A percentile compares a stretch with the other conserved stretches of the same genome.
Conservation (phyloP, 2,113 vertebrate genomes). For the Theristicus caerulescens region DNA sequence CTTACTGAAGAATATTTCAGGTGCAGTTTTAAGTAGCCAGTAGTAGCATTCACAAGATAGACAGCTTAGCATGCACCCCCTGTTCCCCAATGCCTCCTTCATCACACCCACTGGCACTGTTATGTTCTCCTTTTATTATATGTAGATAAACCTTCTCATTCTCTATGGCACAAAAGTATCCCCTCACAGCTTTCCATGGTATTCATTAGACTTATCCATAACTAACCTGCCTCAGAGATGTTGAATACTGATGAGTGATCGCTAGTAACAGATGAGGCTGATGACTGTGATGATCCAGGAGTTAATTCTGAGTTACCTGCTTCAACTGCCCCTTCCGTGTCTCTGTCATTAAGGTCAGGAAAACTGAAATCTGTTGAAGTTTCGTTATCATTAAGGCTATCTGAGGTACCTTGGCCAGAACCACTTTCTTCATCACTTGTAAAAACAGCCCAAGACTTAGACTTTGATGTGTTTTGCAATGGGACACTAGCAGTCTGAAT, state of each 20-base stretch:
- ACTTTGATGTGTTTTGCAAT: conserved; percentile 56
- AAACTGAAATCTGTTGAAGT: conserved; percentile 96
- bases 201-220: conserved; percentile 50
- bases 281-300: conserved; percentile 73
- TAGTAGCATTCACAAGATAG: neutral
- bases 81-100: neutral
- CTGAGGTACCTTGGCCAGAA: conserved; percentile 85
- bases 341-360: conserved; percentile 83
- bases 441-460: conserved; percentile 78
- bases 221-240: conserved; percentile 84
- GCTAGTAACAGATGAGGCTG: conserved; percentile 71
- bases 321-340: conserved; percentile 79
- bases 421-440: conserved; percentile 88
- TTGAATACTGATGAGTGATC: conserved; percentile 73
- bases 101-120: neutral
- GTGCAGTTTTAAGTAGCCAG: conserved; percentile 5
- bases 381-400: conserved; percentile 91
- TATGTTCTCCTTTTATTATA: neutral
- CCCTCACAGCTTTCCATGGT: conserved; percentile 15
- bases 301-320: conserved; percentile 85
- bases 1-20: neutral
- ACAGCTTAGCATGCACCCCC: neutral
- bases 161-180: conserved; percentile 21
- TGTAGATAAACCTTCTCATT: neutral
- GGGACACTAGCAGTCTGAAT: conserved; percentile 63